phyloP scores from a whole-genome alignment of 2,113 vertebrate species.

The Eudyptes chrysolophus region DNA sequence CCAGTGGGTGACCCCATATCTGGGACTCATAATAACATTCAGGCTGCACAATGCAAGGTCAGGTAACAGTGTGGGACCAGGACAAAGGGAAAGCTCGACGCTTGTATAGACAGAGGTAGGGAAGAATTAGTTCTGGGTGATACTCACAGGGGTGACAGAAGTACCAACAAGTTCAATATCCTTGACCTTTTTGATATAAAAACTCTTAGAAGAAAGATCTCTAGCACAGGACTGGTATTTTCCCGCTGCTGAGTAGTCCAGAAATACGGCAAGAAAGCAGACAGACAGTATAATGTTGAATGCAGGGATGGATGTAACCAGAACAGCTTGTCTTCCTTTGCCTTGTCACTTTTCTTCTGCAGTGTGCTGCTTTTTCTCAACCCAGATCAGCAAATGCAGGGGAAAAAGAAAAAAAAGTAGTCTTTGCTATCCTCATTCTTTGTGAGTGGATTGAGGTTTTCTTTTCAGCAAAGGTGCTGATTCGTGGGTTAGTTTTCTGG shows the following conservation, averaged over 20 bases:
- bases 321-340: background rate
- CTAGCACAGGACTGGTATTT: background rate
- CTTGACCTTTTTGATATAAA: background rate
- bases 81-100: accelerated
- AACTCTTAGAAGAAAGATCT: background rate
- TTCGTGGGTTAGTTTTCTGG: background rate
- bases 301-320: background rate
- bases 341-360: background rate
- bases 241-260: background rate
- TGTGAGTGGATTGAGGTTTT: constrained; percentile 20
- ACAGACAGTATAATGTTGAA: background rate
- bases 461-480: constrained; percentile 36
- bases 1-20: background rate
- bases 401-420: background rate
- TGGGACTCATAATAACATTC: background rate
- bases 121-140: background rate
- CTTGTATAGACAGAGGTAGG: background rate
- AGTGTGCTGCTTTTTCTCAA: background rate
- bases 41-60: background rate
- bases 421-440: background rate
- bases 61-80: background rate
- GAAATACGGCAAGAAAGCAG: background rate
- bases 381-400: background rate
- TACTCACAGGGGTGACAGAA: background rate
- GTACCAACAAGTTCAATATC: background rate